Conservation (phyloP, 2,113 vertebrate species). For the Chaenogobius annularis region DNA sequence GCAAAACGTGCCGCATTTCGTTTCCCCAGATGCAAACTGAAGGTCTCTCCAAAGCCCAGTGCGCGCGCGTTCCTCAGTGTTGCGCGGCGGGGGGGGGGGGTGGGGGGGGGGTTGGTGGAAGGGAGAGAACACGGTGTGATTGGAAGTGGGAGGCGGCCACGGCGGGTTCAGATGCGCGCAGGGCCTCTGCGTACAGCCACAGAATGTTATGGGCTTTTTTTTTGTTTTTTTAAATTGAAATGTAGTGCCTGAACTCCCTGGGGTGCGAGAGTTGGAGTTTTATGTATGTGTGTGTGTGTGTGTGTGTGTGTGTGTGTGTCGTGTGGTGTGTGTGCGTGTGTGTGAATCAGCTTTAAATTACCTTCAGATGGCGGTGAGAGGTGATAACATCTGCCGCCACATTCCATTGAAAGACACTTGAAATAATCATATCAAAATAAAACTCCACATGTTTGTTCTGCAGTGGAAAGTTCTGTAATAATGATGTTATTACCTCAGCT, state of each 20-base stretch:
- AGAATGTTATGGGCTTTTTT: constrained; percentile 1
- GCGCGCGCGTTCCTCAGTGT: constrained; percentile 29
- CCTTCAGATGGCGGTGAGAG: constrained; percentile 12
- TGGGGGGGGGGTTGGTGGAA: too few species aligned
- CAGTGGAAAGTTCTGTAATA: too few species aligned
- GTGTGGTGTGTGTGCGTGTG: too few species aligned
- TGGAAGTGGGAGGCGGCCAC: constrained; percentile 30
- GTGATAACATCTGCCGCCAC: background rate
- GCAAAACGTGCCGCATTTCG: constrained; percentile 26
- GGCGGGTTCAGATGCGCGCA: background rate
- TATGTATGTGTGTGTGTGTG: too few species aligned
- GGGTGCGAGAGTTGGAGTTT: background rate
- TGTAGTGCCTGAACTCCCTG: background rate
- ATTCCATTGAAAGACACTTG: constrained; percentile 7
- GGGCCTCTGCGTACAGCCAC: background rate
- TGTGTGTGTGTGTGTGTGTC: too few species aligned
- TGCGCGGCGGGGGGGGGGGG: too few species aligned
- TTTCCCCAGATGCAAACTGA: constrained; percentile 29
- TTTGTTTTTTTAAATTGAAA: background rate
- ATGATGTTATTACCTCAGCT: too few species aligned
- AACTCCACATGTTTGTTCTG: too few species aligned
- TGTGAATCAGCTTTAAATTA: background rate
- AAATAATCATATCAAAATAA: background rate
- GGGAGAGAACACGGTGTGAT: constrained; percentile 13
- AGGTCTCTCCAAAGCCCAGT: constrained; percentile 4